phyloP scores from a whole-genome alignment of 2,888 invertebrate genomes.

The Hirtodrosophila histrioides region DNA sequence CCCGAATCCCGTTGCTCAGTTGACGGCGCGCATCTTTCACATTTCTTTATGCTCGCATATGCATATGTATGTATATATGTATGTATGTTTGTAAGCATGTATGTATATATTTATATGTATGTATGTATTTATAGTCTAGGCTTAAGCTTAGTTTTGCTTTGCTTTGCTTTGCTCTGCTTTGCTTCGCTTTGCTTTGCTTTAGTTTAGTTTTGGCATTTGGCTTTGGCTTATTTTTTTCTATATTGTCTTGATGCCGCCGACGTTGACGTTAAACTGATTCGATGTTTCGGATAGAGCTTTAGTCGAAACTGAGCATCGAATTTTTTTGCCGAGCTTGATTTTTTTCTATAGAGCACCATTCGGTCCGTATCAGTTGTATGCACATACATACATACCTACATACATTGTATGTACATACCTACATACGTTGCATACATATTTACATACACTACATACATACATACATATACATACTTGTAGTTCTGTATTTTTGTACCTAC shows the following conservation, averaged over 20 bases:
- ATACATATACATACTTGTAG: background rate
- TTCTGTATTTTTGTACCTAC: background rate
- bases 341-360: conserved; percentile 44
- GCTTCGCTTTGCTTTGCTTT: conserved; percentile 6
- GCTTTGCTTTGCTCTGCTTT: conserved; percentile 18
- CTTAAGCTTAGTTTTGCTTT: conserved; percentile 12
- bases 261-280: conserved; percentile 81
- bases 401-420: conserved; percentile 1
- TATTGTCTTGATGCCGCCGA: conserved; percentile 81
- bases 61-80: conserved; percentile 11
- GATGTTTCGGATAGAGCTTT: conserved; percentile 74
- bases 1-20: conserved; percentile 53
- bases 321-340: conserved; percentile 59
- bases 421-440: background rate
- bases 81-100: conserved; percentile 7
- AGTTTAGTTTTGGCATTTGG: conserved; percentile 17
- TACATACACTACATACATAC: conserved; percentile 1
- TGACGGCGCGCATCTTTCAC: conserved; percentile 54
- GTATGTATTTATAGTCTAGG: conserved; percentile 36
- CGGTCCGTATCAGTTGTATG: conserved; percentile 26
- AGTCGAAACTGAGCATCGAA: conserved; percentile 74
- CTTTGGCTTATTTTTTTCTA: conserved; percentile 45
- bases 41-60: conserved; percentile 54
- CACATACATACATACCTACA: conserved; percentile 13
- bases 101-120: conserved; percentile 21